Evolutionary conservation across 2,113 vertebrate species (phyloP).

Genomic region (Nannospalax galili): DNA sequence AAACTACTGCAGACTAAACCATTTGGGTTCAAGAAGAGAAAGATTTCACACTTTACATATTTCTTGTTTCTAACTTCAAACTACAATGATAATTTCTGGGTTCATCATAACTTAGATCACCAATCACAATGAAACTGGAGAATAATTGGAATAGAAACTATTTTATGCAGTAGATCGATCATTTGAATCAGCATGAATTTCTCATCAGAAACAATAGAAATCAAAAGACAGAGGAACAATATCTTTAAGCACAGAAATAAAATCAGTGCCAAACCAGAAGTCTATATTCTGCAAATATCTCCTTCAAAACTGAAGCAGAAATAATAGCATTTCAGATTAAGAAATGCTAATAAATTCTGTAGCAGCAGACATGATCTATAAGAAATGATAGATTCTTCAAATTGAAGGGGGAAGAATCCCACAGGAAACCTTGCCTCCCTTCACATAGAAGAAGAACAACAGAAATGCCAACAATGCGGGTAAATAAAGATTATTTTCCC

Average conservation of each 20-base stretch:
- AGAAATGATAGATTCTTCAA: not conserved
- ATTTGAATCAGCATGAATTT: not conserved
- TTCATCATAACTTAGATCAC: not conserved
- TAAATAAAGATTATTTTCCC: too few relatives aligned
- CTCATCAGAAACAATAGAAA: not conserved
- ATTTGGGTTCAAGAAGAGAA: not conserved
- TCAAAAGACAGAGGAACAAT: not conserved
- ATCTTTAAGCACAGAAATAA: not conserved
- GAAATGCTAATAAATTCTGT: not conserved
- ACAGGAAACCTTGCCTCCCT: not conserved
- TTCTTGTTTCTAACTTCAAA: not conserved
- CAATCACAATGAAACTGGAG: not conserved
- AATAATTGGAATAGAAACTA: not conserved
- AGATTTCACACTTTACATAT: not conserved
- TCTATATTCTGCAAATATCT: not conserved
- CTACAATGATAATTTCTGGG: not conserved
- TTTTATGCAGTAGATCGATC: not conserved
- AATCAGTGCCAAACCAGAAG: not conserved
- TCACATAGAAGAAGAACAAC: too few relatives aligned
- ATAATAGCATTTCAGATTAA: not conserved
- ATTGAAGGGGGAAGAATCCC: not conserved
- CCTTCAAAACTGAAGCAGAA: constrained; percentile 2
- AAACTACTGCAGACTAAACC: not conserved
- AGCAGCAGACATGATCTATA: not conserved
- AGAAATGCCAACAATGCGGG: too few relatives aligned